A percentile compares a stretch with the other conserved stretches of the same genome.
These are phyloP conservation scores for Harpagus bidentatus DNA, from an alignment of 2,113 vertebrate species.

Conservation along the genomic window DNA sequence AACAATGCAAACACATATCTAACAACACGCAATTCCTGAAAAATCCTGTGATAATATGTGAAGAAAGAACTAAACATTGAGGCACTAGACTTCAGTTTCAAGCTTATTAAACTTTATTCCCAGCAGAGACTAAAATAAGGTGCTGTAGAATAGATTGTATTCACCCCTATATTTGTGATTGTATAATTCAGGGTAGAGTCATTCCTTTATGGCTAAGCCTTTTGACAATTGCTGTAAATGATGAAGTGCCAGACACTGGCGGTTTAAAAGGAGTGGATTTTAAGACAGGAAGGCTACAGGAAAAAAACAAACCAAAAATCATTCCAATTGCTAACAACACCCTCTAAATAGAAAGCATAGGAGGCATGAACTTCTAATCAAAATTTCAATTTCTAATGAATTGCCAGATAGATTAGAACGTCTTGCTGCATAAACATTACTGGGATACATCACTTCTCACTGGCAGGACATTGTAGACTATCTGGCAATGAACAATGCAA, in stretches of 20 bases:
- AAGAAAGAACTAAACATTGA: neutral
- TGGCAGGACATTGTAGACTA: rapidly evolving
- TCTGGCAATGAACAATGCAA: neutral
- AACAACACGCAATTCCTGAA: neutral
- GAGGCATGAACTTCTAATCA: neutral
- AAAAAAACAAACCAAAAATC: neutral
- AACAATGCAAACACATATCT: neutral
- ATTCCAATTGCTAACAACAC: neutral
- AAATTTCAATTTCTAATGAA: neutral
- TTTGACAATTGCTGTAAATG: neutral
- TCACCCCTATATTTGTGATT: neutral
- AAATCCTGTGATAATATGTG: neutral
- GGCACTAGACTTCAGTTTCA: neutral
- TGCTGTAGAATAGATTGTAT: neutral
- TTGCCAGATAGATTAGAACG: neutral
- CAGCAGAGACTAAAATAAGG: neutral
- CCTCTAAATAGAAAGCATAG: neutral
- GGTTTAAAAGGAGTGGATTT: neutral
- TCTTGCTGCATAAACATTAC: neutral
- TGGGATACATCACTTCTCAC: neutral
- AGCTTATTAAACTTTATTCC: neutral
- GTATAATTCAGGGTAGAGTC: neutral
- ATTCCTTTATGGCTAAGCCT: neutral
- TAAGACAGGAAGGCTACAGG: neutral
- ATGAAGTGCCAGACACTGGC: neutral